Conservation (phyloP, 2,113 vertebrate genomes). For the Centropus unirufus region DNA sequence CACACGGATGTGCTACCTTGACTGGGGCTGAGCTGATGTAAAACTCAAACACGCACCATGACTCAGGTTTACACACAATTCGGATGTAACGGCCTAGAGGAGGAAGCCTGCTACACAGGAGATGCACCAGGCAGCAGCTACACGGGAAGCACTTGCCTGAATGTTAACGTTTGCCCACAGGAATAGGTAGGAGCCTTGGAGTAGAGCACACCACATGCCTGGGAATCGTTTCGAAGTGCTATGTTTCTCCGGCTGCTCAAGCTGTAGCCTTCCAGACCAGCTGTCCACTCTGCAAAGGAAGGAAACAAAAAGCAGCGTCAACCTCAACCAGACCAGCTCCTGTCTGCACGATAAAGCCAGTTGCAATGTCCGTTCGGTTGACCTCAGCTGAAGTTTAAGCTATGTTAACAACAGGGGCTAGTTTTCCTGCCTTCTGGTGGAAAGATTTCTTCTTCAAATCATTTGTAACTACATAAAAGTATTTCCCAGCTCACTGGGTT, state of each 20-base stretch:
- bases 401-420: background rate
- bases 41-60: background rate
- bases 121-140: background rate
- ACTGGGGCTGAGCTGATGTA: background rate
- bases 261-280: conserved; percentile 92
- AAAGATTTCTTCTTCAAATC: background rate
- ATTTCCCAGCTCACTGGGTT: background rate
- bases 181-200: conserved; percentile 91
- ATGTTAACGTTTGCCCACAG: conserved; percentile 94
- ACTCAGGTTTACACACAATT: background rate
- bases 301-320: background rate
- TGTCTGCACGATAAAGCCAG: background rate
- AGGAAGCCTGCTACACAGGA: background rate
- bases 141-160: conserved; percentile 80
- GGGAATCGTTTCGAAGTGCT: conserved; percentile 87
- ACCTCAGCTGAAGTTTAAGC: background rate
- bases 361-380: accelerated
- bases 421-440: background rate
- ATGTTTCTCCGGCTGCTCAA: conserved; percentile 95
- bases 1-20: background rate
- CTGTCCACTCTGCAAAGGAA: conserved; percentile 83
- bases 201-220: conserved; percentile 84
- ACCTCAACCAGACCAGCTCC: background rate
- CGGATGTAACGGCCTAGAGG: background rate
- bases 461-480: background rate